A percentile compares a stretch with the other conserved stretches of the same genome.
These are phyloP conservation scores for Perithous albicinctus DNA, from an alignment of 2,888 invertebrate genomes.

Conservation along the genomic window DNA sequence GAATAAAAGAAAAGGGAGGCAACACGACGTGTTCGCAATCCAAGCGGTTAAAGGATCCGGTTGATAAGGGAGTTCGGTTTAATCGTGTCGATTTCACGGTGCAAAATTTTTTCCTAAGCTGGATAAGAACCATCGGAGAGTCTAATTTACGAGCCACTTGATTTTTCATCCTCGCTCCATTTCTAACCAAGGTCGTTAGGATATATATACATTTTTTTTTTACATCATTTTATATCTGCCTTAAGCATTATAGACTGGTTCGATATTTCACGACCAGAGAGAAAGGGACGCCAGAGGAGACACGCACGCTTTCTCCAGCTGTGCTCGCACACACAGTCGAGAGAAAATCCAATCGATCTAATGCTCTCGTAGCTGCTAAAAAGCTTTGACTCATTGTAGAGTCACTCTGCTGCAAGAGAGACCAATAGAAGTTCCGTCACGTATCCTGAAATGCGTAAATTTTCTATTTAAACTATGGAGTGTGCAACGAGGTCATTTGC, in stretches of 20 bases:
- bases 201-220: background rate
- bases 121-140: background rate
- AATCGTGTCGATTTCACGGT: background rate
- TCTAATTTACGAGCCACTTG: background rate
- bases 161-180: background rate
- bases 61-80: background rate
- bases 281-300: slow-evolving; percentile 21
- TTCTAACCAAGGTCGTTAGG: too few species aligned
- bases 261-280: background rate
- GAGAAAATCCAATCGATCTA: slow-evolving; percentile 47
- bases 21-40: background rate
- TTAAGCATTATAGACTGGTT: background rate
- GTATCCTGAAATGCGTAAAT: slow-evolving; percentile 15
- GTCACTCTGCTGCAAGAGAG: background rate
- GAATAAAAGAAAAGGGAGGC: background rate
- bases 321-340: background rate
- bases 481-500: slow-evolving; percentile 22
- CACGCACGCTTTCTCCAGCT: slow-evolving; percentile 46
- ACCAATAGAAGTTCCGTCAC: background rate
- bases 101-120: background rate
- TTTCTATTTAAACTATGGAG: slow-evolving; percentile 35
- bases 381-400: slow-evolving; percentile 46
- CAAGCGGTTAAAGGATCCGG: background rate
- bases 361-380: slow-evolving; percentile 11
- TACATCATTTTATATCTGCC: background rate